Conservation (phyloP, 2,113 vertebrate species). For the Cathartes aura region DNA sequence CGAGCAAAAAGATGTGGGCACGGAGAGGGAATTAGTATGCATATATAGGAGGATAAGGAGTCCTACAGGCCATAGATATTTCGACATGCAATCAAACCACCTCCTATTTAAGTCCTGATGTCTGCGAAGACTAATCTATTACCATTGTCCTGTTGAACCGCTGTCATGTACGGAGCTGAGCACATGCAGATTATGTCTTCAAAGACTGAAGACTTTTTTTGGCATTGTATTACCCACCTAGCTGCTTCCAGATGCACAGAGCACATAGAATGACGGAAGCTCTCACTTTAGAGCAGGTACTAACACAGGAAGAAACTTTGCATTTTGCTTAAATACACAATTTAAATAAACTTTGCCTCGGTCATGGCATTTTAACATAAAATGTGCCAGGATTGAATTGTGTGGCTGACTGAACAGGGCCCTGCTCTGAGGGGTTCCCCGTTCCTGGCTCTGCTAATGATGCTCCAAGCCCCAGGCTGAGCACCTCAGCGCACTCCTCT, state of each 20-base stretch:
- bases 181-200: not conserved
- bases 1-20: not conserved
- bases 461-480: not conserved
- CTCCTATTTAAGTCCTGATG: not conserved
- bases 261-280: not conserved
- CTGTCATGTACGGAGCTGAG: not conserved
- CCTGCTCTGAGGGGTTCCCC: accelerated
- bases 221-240: not conserved
- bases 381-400: not conserved
- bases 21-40: not conserved
- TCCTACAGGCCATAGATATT: not conserved
- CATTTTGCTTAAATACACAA: not conserved
- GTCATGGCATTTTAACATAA: not conserved
- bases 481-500: not conserved
- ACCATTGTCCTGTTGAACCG: not conserved
- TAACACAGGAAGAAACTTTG: not conserved
- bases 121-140: not conserved
- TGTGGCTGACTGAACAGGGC: not conserved
- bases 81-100: not conserved
- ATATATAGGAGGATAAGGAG: not conserved
- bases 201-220: not conserved
- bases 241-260: not conserved
- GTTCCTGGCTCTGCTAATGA: accelerated
- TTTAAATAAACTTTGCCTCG: not conserved
- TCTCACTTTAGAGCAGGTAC: not conserved